Percentiles rank a stretch among this genome's conserved stretches.
Evolutionary conservation across 64 coral and sea anemone genomes (phyloP).

Genomic region (Dendrophyllia cribrosa): DNA sequence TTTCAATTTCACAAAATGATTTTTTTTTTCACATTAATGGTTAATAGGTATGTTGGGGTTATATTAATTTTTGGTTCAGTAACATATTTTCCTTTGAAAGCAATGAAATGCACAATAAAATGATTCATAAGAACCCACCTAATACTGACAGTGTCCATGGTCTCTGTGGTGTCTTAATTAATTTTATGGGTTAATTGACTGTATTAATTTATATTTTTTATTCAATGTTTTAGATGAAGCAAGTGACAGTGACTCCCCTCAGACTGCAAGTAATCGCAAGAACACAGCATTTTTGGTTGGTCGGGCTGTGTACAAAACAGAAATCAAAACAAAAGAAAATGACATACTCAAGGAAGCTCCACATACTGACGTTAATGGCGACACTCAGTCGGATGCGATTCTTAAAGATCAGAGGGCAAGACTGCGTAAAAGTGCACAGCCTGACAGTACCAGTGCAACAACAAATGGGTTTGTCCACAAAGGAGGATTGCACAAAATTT

Average conservation of each 20-base stretch:
- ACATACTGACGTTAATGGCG: not conserved
- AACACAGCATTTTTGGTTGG: slow-evolving; percentile 65
- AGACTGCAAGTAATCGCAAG: slow-evolving; percentile 14
- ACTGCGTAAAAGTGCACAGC: not conserved
- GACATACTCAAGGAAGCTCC: not conserved
- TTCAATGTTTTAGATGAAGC: not conserved
- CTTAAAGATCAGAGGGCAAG: slow-evolving; percentile 20
- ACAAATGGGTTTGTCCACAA: slow-evolving; percentile 10
- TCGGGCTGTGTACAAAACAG: slow-evolving; percentile 55
- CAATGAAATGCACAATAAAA: too few relatives aligned
- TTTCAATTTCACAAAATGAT: too few relatives aligned
- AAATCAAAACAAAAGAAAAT: slow-evolving; percentile 33
- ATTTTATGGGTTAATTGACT: too few relatives aligned
- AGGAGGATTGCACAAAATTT: not conserved
- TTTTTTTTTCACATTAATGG: too few relatives aligned
- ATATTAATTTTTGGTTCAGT: too few relatives aligned
- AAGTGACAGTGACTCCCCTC: not conserved
- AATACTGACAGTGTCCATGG: too few relatives aligned
- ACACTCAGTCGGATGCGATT: slow-evolving; percentile 13
- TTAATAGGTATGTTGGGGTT: too few relatives aligned
- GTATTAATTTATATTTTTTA: too few relatives aligned
- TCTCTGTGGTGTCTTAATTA: too few relatives aligned
- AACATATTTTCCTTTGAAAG: too few relatives aligned
- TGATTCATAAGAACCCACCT: too few relatives aligned
- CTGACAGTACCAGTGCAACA: not conserved